Base-by-base conservation (phyloP, 2,888 invertebrate genomes). In the Andrena bucephala region DNA sequence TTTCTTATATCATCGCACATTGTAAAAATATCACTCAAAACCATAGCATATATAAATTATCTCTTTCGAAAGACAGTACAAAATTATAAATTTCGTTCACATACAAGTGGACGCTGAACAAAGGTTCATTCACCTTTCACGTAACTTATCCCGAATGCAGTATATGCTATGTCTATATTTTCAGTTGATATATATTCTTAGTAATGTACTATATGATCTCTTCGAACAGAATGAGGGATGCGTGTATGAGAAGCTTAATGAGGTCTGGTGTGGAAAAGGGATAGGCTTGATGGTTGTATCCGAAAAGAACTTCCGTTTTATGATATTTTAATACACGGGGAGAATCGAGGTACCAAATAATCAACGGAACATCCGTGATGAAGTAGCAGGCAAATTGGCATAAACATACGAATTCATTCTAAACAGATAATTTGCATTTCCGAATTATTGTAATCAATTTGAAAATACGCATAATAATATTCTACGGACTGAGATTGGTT, bases 1-100 rank as follows among this genome's bases (percentile, higher is more conserved):
- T 77, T 78, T 79, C 79, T 85, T 86, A 78, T 80, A 68, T 74
- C 76, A 78, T 83, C 74, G 70, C 80, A 76, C 81, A 85, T 85
- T 69, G 48, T 70, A 57, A 84, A 54, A 81, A 70, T 76, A 63
- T 83, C 75, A 63, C 65, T 81, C 73, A 74, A 76, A 74, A 76
- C 78, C 76, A 73, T 76, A 36, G 68, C 42, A 74, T 63, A n/a
- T 68, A 76, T 57, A 24, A 57, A 70, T 62, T 65, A 71, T 60
- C 81, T 73, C 83, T 86, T 72, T 57, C 36, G 54, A 82, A 82
- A 62, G 81, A 57, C 73, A 24, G 81, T 75, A 78, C 69, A 77
- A 83, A 27, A 57, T 57, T 83, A 62, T 48, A 73, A 81, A 73
- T 72, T 70, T 76, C 74, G 20, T 66, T 74, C 81, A 68, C 69